Percentiles rank a stretch among this genome's conserved stretches.
Conservation (phyloP, 92 coral and sea anemone species). For the Pocillopora meandrina region DNA sequence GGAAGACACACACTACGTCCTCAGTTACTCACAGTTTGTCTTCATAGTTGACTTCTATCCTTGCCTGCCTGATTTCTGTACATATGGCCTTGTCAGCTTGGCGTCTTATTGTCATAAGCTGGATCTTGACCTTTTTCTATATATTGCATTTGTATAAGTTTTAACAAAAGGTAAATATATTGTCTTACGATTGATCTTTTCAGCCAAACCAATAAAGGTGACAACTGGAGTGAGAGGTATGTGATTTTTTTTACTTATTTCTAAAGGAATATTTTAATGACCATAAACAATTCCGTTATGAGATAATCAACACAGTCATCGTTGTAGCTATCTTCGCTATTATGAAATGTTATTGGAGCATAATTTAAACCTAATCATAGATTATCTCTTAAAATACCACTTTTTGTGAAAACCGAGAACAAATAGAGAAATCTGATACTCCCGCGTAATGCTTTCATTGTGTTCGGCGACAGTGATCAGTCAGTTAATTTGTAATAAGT, state of each 20-base stretch:
- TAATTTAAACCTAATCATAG: background rate
- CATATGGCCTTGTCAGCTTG: no score
- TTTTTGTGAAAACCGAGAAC: no score
- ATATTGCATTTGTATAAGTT: no score
- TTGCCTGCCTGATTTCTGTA: no score
- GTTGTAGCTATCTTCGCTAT: background rate
- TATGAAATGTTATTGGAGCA: background rate
- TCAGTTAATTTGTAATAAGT: no score
- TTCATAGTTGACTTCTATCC: no score
- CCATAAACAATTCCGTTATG: background rate
- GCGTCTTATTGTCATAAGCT: no score
- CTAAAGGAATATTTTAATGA: background rate
- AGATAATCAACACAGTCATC: background rate
- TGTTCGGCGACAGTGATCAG: no score
- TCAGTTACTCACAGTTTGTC: no score
- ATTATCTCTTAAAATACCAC: no score
- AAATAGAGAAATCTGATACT: no score
- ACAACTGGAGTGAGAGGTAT: conserved; percentile 33
- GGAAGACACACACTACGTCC: background rate
- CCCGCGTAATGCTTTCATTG: no score
- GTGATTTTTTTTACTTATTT: background rate
- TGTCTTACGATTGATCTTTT: background rate
- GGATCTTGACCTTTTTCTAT: background rate
- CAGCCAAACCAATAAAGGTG: conserved; percentile 31
- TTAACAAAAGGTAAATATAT: background rate